Percentiles rank a stretch among this genome's conserved stretches.
phyloP scores from a whole-genome alignment of 2,888 invertebrate genomes.

The Xanthia togata region DNA sequence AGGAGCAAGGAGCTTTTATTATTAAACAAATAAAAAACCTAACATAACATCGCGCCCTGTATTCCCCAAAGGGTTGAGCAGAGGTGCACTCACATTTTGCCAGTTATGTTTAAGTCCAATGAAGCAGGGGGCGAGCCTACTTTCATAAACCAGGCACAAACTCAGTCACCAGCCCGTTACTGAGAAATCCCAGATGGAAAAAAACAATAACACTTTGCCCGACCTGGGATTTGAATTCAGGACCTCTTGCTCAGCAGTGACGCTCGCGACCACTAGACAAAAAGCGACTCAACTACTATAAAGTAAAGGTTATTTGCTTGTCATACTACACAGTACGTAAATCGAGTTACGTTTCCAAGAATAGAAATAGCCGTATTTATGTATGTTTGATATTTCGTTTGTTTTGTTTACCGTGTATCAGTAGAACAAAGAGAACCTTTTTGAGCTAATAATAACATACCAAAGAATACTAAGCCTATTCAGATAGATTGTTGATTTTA shows the following conservation, averaged over 20 bases:
- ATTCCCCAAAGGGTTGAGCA: too few relatives aligned
- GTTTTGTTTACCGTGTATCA: slow-evolving; percentile 4
- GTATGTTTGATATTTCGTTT: slow-evolving; percentile 4
- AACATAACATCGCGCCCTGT: neutral
- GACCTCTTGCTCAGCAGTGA: neutral
- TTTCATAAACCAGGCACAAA: too few relatives aligned
- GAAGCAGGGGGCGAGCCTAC: neutral
- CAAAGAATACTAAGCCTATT: neutral
- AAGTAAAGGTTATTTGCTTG: neutral
- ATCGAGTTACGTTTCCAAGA: neutral
- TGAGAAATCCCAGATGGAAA: too few relatives aligned
- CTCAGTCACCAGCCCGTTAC: too few relatives aligned
- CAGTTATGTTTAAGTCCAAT: too few relatives aligned
- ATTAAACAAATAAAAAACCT: neutral
- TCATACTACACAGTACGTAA: neutral
- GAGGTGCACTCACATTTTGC: neutral
- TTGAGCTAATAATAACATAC: slow-evolving; percentile 4
- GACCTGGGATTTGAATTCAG: neutral
- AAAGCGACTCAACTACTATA: neutral
- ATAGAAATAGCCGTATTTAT: slow-evolving; percentile 1
- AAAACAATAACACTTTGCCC: neutral
- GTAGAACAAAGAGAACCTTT: slow-evolving; percentile 17
- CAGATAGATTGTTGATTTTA: neutral
- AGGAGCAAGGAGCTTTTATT: neutral
- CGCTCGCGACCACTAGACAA: too few relatives aligned